Percentiles rank a stretch among this genome's conserved stretches.
These are phyloP conservation scores for Molossus alvarezi DNA, from an alignment of 2,797 vertebrate genomes.

Conservation along the genomic window DNA sequence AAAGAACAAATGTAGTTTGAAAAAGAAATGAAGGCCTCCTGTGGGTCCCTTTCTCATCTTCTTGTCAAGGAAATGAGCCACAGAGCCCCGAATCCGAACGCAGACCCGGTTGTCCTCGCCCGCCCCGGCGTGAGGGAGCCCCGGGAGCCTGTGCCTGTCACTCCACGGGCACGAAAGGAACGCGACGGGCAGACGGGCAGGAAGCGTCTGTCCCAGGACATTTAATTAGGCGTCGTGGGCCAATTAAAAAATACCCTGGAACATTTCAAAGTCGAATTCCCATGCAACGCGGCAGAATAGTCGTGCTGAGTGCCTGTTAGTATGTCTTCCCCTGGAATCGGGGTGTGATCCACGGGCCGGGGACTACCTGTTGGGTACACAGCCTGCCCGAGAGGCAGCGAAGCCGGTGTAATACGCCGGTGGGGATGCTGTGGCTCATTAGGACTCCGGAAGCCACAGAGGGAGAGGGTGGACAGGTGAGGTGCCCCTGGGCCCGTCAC, in stretches of 20 bases:
- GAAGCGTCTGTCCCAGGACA: background rate
- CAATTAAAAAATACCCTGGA: background rate
- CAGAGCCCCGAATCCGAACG: background rate
- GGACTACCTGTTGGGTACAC: too few relatives aligned
- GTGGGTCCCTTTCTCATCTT: background rate
- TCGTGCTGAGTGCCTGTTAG: accelerated
- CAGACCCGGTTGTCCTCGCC: too few relatives aligned
- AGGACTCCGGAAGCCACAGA: background rate
- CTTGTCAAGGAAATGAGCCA: background rate
- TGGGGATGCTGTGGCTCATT: background rate
- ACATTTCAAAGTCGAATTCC: background rate
- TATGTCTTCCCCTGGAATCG: background rate
- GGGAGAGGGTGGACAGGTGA: too few relatives aligned
- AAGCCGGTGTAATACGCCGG: background rate
- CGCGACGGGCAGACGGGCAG: background rate
- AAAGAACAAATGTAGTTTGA: background rate
- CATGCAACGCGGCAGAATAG: background rate
- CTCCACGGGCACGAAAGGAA: background rate
- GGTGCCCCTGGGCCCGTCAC: accelerated
- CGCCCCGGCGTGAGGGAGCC: background rate
- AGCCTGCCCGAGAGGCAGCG: background rate
- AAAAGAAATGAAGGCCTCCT: background rate
- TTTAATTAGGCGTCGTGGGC: background rate
- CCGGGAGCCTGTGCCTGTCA: accelerated
- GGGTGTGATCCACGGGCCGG: accelerated